A percentile compares a stretch with the other conserved stretches of the same genome.
Evolutionary conservation across 2,113 vertebrate species (phyloP).

Genomic region (Clarias batrachus): DNA sequence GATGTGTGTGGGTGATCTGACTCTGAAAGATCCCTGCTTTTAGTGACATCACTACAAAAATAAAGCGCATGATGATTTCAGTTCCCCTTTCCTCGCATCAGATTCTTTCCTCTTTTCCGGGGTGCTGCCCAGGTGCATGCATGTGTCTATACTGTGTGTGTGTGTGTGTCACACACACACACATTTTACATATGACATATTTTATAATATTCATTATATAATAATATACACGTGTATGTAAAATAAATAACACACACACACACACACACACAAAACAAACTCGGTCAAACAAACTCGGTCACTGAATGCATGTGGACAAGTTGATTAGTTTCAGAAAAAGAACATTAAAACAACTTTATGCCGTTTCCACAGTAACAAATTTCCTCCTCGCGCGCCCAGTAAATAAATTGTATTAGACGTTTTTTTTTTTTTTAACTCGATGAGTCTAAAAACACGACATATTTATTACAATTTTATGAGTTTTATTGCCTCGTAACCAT

Average conservation of each 20-base stretch:
- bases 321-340: background rate
- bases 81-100: slow-evolving; percentile 55
- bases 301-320: background rate
- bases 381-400: background rate
- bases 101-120: slow-evolving; percentile 50
- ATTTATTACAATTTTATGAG: background rate
- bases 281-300: background rate
- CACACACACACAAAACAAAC: too few species aligned
- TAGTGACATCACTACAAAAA: background rate
- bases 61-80: slow-evolving; percentile 51
- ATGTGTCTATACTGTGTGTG: too few species aligned
- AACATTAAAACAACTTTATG: background rate
- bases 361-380: background rate
- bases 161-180: too few species aligned
- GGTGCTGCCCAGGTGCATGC: background rate
- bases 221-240: background rate
- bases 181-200: too few species aligned
- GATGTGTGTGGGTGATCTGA: background rate
- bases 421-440: too few species aligned
- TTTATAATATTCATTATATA: background rate
- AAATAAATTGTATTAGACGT: background rate
- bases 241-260: too few species aligned
- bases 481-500: too few species aligned
- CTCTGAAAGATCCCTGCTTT: background rate
- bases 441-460: background rate